Percentiles rank a stretch among this genome's conserved stretches.
Evolutionary conservation across 2,797 vertebrate species (phyloP).

Genomic region (Rhincodon typus): DNA sequence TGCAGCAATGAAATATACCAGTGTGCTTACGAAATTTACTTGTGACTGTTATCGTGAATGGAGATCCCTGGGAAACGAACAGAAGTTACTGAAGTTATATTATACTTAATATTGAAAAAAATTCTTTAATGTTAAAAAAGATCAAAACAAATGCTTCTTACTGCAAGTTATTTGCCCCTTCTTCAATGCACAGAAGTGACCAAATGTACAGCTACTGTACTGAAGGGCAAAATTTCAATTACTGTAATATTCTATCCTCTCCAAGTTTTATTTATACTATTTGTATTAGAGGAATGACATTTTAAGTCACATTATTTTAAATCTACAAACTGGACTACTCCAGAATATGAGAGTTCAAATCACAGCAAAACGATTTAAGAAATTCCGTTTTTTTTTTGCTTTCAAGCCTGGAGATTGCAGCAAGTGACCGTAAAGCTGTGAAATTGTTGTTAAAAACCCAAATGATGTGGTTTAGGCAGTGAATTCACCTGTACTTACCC

Average conservation of each 20-base stretch:
- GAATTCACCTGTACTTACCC: neutral
- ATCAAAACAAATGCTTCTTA: neutral
- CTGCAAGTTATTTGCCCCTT: neutral
- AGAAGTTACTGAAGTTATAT: neutral
- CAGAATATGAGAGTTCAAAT: neutral
- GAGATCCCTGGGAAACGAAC: constrained; percentile 68
- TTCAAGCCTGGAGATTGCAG: neutral
- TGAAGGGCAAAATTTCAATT: neutral
- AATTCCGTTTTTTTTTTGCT: neutral
- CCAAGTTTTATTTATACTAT: neutral
- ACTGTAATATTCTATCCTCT: neutral
- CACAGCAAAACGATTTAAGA: neutral
- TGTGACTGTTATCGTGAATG: constrained; percentile 67
- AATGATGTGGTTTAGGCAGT: neutral
- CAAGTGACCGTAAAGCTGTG: neutral
- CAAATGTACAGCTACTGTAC: neutral
- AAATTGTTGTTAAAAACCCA: neutral
- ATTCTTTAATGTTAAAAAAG: neutral
- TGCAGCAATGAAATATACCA: constrained; percentile 84
- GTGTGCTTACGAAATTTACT: constrained; percentile 63
- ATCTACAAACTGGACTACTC: neutral
- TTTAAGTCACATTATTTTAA: neutral
- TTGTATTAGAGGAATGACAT: neutral
- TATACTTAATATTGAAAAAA: neutral
- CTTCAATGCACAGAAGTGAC: neutral